phyloP scores from a whole-genome alignment of 2,113 vertebrate species.

The Pedetes capensis region DNA sequence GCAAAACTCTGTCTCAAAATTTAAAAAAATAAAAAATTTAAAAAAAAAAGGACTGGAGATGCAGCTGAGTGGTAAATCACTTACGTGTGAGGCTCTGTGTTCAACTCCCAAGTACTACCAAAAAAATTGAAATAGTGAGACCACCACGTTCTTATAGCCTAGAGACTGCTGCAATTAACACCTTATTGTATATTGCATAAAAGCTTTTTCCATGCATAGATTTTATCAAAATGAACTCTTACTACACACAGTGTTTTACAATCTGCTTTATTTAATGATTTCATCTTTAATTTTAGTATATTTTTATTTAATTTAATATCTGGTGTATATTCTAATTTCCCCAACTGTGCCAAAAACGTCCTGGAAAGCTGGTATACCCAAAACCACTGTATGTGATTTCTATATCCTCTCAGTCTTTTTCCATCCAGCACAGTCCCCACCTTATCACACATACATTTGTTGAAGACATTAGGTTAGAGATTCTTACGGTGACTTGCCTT shows the following conservation, averaged over 20 bases:
- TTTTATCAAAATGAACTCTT: background rate
- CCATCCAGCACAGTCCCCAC: too few relatives aligned
- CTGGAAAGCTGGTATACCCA: background rate
- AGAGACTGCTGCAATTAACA: background rate
- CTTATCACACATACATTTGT: background rate
- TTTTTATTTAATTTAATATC: background rate
- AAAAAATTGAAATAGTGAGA: too few relatives aligned
- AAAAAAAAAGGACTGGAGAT: too few relatives aligned
- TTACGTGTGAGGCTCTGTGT: too few relatives aligned
- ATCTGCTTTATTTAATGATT: background rate
- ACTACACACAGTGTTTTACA: background rate
- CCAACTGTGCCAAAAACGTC: background rate
- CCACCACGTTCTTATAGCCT: background rate
- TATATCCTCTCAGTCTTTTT: too few relatives aligned
- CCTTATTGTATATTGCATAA: background rate
- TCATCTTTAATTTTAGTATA: background rate
- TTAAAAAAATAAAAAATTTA: background rate
- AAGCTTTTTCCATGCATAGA: background rate
- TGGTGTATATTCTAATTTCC: background rate
- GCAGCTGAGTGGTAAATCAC: too few relatives aligned
- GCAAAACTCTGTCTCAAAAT: too few relatives aligned
- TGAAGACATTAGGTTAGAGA: background rate
- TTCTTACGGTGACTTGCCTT: background rate
- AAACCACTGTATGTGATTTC: background rate
- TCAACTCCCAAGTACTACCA: too few relatives aligned